Conservation (phyloP, 2,113 vertebrate genomes). For the Taxidea taxus region DNA sequence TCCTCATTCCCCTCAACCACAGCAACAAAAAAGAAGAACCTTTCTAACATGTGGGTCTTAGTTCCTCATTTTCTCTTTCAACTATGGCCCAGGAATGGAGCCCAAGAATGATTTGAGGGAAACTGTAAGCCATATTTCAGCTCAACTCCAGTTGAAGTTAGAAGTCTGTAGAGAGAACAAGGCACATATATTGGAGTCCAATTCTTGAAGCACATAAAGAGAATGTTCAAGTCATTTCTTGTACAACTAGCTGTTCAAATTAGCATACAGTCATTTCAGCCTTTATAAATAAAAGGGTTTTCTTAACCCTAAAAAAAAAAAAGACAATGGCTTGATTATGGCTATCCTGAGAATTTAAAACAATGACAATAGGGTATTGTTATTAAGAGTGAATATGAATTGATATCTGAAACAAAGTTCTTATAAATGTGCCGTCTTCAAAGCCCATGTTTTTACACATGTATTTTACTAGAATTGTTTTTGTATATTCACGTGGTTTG, state of each 20-base stretch:
- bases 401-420: background rate
- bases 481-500: background rate
- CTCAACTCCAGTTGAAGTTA: background rate
- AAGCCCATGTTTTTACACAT: background rate
- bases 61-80: constrained; percentile 37
- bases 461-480: background rate
- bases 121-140: background rate
- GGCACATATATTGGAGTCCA: background rate
- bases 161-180: background rate
- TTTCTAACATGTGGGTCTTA: constrained; percentile 1
- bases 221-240: background rate
- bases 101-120: background rate
- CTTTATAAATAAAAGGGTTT: background rate
- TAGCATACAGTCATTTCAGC: background rate
- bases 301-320: background rate
- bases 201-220: background rate
- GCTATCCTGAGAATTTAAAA: background rate
- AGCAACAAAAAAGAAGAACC: background rate
- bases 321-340: background rate
- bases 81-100: background rate
- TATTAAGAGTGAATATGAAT: background rate
- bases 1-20: background rate
- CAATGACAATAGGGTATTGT: background rate
- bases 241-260: background rate
- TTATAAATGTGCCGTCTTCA: background rate